Conservation (phyloP, 2,888 invertebrate species). For the Bruchidius siliquastri region DNA sequence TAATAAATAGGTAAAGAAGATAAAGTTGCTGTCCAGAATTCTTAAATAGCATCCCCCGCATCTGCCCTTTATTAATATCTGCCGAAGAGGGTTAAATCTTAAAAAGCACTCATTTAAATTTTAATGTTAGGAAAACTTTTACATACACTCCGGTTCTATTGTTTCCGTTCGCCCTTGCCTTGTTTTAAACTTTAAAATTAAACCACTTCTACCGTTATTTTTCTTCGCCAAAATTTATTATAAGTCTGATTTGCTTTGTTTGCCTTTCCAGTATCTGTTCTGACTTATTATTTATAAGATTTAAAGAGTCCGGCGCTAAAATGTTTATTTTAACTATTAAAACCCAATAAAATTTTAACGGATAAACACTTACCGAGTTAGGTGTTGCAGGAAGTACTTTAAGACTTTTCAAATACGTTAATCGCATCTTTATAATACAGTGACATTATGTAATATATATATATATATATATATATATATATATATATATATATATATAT, state of each 20-base stretch:
- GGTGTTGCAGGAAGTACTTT: not conserved
- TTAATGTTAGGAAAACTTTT: not conserved
- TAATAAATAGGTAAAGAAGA: too few relatives aligned
- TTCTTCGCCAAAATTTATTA: not conserved
- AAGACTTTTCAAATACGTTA: not conserved
- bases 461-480: too few relatives aligned
- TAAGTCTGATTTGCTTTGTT: not conserved
- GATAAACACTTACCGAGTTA: slow-evolving; percentile 11
- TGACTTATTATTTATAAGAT: not conserved
- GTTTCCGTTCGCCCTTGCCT: not conserved
- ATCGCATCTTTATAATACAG: not conserved
- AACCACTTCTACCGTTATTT: not conserved
- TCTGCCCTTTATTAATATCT: not conserved
- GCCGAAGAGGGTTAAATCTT: not conserved
- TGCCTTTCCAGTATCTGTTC: not conserved
- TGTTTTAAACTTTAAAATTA: not conserved
- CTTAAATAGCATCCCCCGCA: not conserved
- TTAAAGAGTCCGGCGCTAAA: slow-evolving; percentile 1
- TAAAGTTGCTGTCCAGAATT: not conserved
- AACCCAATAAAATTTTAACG: slow-evolving; percentile 9
- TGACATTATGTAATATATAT: not conserved
- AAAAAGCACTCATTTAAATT: not conserved
- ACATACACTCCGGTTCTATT: not conserved
- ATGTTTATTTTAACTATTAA: slow-evolving; percentile 7
- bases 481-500: too few relatives aligned